These are phyloP conservation scores for Cerastis rubricosa DNA, from an alignment of 2,888 invertebrate genomes.

Conservation along the genomic window DNA sequence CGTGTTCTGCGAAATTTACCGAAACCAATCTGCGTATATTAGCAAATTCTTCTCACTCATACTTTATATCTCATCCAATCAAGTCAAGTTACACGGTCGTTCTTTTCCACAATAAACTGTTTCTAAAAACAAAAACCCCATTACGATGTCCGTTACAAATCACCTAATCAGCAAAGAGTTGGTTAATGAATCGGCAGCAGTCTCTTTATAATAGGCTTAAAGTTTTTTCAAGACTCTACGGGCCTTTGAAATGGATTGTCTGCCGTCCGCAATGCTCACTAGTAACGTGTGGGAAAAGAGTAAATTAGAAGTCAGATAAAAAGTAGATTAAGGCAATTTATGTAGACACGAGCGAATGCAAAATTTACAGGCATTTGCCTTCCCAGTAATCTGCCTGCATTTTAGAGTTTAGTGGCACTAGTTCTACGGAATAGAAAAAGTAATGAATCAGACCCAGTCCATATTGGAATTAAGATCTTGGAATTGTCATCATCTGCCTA, in stretches of 20 bases:
- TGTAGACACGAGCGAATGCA: conserved; percentile 30
- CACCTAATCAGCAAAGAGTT: conserved; percentile 61
- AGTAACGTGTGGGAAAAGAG: conserved; percentile 59
- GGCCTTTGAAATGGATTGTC: conserved; percentile 58
- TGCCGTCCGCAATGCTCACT: conserved; percentile 39
- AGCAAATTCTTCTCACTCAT: conserved; percentile 24
- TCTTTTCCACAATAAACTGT: conserved; percentile 36
- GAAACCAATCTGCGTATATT: conserved; percentile 40
- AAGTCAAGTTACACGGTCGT: conserved; percentile 37
- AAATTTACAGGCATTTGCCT: conserved; percentile 26
- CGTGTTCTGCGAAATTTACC: conserved; percentile 8
- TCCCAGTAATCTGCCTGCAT: conserved; percentile 27
- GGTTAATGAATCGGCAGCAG: conserved; percentile 55
- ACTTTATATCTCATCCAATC: conserved; percentile 31
- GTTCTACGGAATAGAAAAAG: conserved; percentile 9
- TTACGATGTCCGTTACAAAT: conserved; percentile 62
- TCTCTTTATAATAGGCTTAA: conserved; percentile 48
- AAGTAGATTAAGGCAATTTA: conserved; percentile 54
- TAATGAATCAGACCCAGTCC: not conserved
- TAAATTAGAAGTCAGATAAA: conserved; percentile 56
- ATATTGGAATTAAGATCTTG: not conserved
- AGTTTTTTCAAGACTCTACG: conserved; percentile 43
- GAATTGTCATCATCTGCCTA: not conserved
- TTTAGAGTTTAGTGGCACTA: not conserved
- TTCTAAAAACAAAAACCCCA: conserved; percentile 52